Evolutionary conservation across 2,888 invertebrate genomes (phyloP).

Genomic region (Melipona beecheii): DNA sequence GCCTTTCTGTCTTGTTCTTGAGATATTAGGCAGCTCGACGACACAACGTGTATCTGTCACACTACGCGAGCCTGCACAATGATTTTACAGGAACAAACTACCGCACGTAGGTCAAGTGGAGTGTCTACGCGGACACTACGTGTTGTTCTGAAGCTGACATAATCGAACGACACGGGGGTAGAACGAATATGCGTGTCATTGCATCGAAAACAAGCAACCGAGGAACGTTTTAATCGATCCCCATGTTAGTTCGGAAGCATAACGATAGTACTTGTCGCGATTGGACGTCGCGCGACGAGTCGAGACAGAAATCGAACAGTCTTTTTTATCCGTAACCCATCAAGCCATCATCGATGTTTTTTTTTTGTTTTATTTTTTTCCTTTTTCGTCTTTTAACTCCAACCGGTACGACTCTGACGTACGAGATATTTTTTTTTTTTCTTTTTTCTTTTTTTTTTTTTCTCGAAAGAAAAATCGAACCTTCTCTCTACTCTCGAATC

Average conservation of each 20-base stretch:
- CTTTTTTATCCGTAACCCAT: background rate
- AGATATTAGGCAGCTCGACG: constrained; percentile 57
- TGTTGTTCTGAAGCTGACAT: constrained; percentile 75
- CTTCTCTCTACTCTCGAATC: background rate
- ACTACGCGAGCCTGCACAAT: constrained; percentile 74
- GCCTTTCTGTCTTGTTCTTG: constrained; percentile 54
- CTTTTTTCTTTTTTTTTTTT: too few relatives aligned
- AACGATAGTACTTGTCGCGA: constrained; percentile 30
- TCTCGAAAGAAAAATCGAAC: too few relatives aligned
- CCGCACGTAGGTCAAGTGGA: constrained; percentile 71
- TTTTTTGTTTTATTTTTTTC: too few relatives aligned
- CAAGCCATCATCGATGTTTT: background rate
- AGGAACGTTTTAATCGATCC: constrained; percentile 17
- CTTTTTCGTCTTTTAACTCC: background rate
- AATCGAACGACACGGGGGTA: constrained; percentile 75
- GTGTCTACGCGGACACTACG: constrained; percentile 72
- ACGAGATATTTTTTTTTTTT: background rate
- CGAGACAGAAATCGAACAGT: constrained; percentile 6
- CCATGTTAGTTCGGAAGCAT: background rate
- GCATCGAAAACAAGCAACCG: constrained; percentile 32
- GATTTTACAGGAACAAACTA: constrained; percentile 74
- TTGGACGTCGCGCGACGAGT: constrained; percentile 9
- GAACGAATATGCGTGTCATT: constrained; percentile 57
- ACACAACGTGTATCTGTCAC: constrained; percentile 68
- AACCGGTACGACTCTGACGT: background rate